Conservation (phyloP, 2,113 vertebrate species). For the Mugil cephalus region DNA sequence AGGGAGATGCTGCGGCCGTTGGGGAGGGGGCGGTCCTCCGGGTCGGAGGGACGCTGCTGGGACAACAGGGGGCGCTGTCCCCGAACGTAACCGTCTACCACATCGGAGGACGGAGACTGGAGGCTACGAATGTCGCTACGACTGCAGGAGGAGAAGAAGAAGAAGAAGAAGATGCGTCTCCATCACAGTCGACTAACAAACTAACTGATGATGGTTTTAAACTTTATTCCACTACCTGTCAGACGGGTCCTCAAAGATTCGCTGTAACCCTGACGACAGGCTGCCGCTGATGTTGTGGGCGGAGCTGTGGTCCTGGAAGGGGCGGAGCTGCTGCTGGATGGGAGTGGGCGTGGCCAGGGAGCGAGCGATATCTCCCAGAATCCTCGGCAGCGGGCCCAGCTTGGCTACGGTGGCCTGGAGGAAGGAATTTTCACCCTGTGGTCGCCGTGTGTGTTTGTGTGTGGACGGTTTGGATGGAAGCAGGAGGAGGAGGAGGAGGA, state of each 20-base stretch:
- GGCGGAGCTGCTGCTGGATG: constrained; percentile 91
- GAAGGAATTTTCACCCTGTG: constrained; percentile 99
- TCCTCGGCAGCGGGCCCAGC: constrained; percentile 94
- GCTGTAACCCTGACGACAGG: constrained; percentile 93
- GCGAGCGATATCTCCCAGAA: constrained; percentile 93
- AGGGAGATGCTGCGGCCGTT: constrained; percentile 94
- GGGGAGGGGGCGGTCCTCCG: constrained; percentile 85
- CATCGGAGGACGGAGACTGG: constrained; percentile 86
- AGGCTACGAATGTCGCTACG: constrained; percentile 87
- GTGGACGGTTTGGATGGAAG: constrained; percentile 82
- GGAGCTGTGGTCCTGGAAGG: constrained; percentile 90
- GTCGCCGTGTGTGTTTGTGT: constrained; percentile 66
- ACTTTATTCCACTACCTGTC: too few relatives aligned
- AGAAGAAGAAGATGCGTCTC: too few relatives aligned
- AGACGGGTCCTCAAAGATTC: constrained; percentile 93
- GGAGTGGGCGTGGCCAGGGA: constrained; percentile 89
- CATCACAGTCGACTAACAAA: too few relatives aligned
- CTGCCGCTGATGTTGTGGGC: constrained; percentile 92
- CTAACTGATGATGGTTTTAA: constrained; percentile 52
- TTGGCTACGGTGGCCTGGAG: constrained; percentile 98
- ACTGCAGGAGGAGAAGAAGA: constrained; percentile 9
- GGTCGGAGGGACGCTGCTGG: constrained; percentile 88
- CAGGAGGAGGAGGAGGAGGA: constrained; percentile 90
- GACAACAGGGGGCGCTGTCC: constrained; percentile 87
- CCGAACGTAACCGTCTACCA: constrained; percentile 81